Base-by-base conservation (phyloP, 2,888 invertebrate species). In the Matsumyia berberina region DNA sequence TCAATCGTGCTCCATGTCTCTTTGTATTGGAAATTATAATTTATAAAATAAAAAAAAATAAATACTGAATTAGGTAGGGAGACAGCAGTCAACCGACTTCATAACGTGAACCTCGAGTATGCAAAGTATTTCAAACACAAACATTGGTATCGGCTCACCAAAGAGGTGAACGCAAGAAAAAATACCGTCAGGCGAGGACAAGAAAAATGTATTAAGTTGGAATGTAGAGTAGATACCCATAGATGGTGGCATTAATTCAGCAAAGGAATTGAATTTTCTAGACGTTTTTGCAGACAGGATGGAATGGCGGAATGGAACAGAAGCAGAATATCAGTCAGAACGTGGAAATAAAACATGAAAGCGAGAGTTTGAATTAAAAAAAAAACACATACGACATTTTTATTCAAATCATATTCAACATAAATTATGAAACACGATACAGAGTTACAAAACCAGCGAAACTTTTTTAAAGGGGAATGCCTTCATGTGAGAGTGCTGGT, bases 1-100 rank as follows among this genome's bases (percentile, higher is more conserved):
- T 83, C 82, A 79, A 73, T 74, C 73, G 73, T 12, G 42, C 37
- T 69, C 39, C 57, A 19, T 69, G 79, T 67, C 72, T 79, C 57
- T 83, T 46, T 78, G 66, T 67, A 78, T 78, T 67, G 66, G 17
- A 60, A 78, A 62, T 78, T 73, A 78, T 67, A 77, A 60, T 77
- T 66, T 51, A 66, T 44, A 62, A 53, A 42, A 51, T 60, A 66
- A 62, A 51, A 77, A 70, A 51, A 44, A 33, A 66, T 55, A 60
- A 29, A 53, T 8, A 24, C 46, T 66, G 58, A 57, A 72, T 66
- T 29, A 46, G 37, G 19, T 58, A 62, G 60, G 55, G 44, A 60
- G 6, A 35, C 70, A 76, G 51, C 35, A 57, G 66, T 66, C 60
- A 80, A 62, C 67, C 55, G 53, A 67, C 60, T 60, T 74, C 17